Conservation (phyloP, 2,113 vertebrate species). For the Mesitornis unicolor region DNA sequence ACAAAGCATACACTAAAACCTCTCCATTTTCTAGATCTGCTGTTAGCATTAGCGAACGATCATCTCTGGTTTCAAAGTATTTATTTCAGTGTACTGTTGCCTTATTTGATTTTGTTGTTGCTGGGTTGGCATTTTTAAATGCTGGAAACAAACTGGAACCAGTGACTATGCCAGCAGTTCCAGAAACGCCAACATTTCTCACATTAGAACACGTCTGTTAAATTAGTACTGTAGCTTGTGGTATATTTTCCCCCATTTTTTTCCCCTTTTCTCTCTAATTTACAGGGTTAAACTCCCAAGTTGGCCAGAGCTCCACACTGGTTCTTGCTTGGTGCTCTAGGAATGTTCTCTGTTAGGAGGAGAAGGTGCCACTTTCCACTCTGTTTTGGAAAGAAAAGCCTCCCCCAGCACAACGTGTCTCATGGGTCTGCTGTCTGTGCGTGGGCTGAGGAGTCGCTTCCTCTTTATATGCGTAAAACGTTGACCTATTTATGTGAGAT, state of each 20-base stretch:
- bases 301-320: background rate
- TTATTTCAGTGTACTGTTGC: background rate
- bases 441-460: background rate
- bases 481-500: conserved; percentile 46
- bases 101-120: background rate
- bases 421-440: background rate
- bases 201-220: background rate
- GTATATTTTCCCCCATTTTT: background rate
- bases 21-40: background rate
- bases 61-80: background rate
- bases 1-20: fast-evolving
- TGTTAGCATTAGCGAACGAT: background rate
- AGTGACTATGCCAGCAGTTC: background rate
- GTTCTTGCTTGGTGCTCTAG: background rate
- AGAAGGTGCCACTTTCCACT: background rate
- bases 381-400: background rate
- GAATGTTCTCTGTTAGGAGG: background rate
- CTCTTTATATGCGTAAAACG: background rate
- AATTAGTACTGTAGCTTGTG: background rate
- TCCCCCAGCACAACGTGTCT: background rate
- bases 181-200: background rate
- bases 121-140: background rate
- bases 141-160: background rate
- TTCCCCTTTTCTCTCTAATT: background rate
- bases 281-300: background rate